Base-by-base conservation (phyloP, 2,113 vertebrate genomes). In the Casuarius casuarius region DNA sequence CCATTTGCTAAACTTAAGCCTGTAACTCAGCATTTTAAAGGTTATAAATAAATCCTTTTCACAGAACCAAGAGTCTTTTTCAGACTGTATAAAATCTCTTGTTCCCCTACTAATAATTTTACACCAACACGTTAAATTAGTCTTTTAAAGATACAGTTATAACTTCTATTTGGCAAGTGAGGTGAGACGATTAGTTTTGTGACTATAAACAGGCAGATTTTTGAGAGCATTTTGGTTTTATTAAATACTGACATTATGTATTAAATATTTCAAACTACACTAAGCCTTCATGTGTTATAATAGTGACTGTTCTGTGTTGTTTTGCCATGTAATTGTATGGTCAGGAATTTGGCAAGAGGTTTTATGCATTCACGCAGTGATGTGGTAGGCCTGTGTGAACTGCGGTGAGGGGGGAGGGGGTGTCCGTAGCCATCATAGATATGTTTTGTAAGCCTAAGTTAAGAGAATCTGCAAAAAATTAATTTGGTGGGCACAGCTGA, bases 21-120 rank as follows among this genome's bases (percentile, higher is more conserved):
- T 87, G 74, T 92, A 96, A 86, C 94, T 96, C 48, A 2, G 35
- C 0, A 0, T 21, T 82, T 95, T 84, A 70, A 80, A 66, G 87
- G 91, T 94, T 97, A 95, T 96, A 97, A 96, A 96, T 96, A 97
- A 95, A 92, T 82, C 67, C 77, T 91, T 95, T 89, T 84, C 92
- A 87, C 28, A 78, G 70, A 94, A 92, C 91, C 58, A 67, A 79
- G 70, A 72, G 72, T 28, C 81, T 86, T 67, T 93, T 91, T 87
- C 79, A 90, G 48, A 66, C 58, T 87, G 80, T 76, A 7, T 93
- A 75, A 95, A 95, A 92, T 75, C 73, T 93, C 81, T 81, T 87
- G 58, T 76, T 96, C 66, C 29, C 78, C 40, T 54, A 40, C 77
- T 78, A 84, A 89, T 25, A 90, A 89, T 79, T 89, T 93, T 89